Conservation (phyloP, 92 coral and sea anemone genomes). For the Porites rus region DNA sequence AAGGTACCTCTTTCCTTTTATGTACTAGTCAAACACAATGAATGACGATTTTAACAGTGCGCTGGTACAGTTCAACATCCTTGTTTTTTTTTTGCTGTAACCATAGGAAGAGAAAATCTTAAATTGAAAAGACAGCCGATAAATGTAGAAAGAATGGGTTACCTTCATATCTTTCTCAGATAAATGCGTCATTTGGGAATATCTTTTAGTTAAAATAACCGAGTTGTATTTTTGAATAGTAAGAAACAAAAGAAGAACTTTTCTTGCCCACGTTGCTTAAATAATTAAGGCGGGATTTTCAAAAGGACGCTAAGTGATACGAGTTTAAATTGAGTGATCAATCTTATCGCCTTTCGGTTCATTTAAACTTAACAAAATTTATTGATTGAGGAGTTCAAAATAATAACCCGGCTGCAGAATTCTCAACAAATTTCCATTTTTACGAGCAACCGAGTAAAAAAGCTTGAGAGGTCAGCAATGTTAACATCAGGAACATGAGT, state of each 20-base stretch:
- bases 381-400: not conserved
- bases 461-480: too few species aligned
- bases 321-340: not conserved
- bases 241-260: not conserved
- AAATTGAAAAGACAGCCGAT: not conserved
- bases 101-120: not conserved
- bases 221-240: not conserved
- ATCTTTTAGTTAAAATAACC: not conserved
- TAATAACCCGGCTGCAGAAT: not conserved
- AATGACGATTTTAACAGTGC: not conserved
- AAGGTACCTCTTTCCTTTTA: too few species aligned
- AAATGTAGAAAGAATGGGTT: not conserved
- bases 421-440: too few species aligned
- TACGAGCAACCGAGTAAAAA: too few species aligned
- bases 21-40: too few species aligned
- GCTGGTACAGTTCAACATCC: not conserved
- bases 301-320: not conserved
- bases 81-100: not conserved
- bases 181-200: not conserved
- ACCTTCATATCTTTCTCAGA: not conserved
- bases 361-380: not conserved
- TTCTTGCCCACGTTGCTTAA: not conserved
- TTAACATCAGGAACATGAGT: too few species aligned
- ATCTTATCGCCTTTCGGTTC: not conserved
- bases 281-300: not conserved